Conservation (phyloP, 2,888 invertebrate genomes). For the Diploptera punctata region DNA sequence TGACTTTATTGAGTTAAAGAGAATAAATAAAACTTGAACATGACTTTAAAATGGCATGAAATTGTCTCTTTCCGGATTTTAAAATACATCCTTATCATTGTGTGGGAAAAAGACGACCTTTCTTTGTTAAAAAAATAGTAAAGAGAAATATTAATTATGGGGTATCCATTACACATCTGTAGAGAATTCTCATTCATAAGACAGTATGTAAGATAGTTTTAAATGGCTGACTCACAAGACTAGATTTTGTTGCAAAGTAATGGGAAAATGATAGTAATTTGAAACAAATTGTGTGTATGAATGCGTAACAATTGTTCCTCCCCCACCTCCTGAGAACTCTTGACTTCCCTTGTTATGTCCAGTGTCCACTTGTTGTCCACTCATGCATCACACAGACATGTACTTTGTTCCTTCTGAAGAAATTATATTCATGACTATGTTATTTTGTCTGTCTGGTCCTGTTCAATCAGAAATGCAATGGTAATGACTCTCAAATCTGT, state of each 20-base stretch:
- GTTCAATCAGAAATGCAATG: no score
- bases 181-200: neutral
- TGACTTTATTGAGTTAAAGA: no score
- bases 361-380: constrained; percentile 15
- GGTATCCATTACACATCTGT: neutral
- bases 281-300: neutral
- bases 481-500: no score
- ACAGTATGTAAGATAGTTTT: neutral
- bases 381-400: neutral
- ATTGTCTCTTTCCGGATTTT: neutral
- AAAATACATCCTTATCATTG: neutral
- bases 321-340: neutral
- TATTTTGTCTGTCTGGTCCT: no score
- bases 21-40: no score
- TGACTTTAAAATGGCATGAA: constrained; percentile 6
- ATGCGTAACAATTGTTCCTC: neutral
- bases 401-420: no score
- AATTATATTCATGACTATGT: no score
- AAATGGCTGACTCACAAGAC: neutral
- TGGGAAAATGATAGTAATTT: constrained; percentile 12
- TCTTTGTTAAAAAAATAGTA: neutral
- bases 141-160: neutral
- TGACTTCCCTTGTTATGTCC: neutral
- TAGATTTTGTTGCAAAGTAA: neutral
- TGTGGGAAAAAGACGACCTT: neutral